A percentile compares a stretch with the other conserved stretches of the same genome.
phyloP scores from a whole-genome alignment of 2,113 vertebrate genomes.

The Odobenus rosmarus region DNA sequence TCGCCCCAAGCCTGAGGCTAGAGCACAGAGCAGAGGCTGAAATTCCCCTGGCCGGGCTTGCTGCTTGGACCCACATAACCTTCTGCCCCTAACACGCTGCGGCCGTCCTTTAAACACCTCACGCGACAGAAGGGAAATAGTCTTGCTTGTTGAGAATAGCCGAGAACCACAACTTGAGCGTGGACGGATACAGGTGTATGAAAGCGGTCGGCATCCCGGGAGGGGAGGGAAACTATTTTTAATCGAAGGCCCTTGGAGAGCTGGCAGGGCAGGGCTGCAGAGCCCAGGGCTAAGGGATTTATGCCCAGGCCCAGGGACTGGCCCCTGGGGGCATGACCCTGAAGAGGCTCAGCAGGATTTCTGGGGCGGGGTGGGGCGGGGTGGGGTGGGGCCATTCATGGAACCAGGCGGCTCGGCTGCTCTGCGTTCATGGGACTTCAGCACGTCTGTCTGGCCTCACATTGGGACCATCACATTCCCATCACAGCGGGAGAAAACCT shows the following conservation, averaged over 20 bases:
- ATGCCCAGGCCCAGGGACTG: background rate
- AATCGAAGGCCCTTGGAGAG: background rate
- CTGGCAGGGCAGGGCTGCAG: background rate
- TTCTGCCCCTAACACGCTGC: background rate
- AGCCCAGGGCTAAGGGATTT: background rate
- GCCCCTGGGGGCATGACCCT: background rate
- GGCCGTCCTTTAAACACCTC: background rate
- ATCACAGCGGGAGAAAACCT: fast-evolving
- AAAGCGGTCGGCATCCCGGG: constrained; percentile 37
- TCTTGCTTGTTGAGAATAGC: constrained; percentile 58
- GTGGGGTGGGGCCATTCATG: fast-evolving
- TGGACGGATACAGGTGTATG: constrained; percentile 34
- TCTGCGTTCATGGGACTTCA: background rate
- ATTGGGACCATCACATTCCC: background rate
- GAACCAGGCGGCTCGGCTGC: fast-evolving
- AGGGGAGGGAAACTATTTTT: background rate
- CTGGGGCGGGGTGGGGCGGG: too few relatives aligned
- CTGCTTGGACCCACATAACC: constrained; percentile 23
- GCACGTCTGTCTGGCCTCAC: fast-evolving
- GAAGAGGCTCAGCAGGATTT: background rate
- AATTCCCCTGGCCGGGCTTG: fast-evolving
- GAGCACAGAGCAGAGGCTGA: background rate
- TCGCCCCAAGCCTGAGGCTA: fast-evolving
- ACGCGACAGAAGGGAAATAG: background rate
- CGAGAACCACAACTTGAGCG: constrained; percentile 59